phyloP scores from a whole-genome alignment of 1,140 invertebrate genomes.

The Trypoxylus dichotomus region DNA sequence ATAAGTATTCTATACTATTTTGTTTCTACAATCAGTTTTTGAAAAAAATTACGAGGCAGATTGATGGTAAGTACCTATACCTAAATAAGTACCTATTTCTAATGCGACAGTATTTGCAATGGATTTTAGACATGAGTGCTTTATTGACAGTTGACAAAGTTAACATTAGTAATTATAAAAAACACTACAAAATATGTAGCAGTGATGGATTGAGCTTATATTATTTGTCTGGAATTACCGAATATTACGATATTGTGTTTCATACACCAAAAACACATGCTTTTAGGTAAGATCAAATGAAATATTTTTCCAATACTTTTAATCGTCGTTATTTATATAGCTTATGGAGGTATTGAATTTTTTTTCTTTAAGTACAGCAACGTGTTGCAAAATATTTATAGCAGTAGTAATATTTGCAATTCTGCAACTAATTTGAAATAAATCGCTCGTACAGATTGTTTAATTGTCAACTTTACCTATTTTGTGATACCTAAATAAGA shows the following conservation, averaged over 20 bases:
- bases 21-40: too few relatives aligned
- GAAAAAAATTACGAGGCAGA: neutral
- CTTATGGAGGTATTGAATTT: too few relatives aligned
- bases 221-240: neutral
- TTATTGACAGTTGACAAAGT: neutral
- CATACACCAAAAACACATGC: neutral
- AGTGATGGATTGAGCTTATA: neutral
- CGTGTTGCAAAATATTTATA: too few relatives aligned
- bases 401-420: too few relatives aligned
- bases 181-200: neutral
- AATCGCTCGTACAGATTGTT: too few relatives aligned
- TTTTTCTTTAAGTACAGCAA: too few relatives aligned
- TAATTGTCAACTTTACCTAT: too few relatives aligned
- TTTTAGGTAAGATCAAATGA: neutral
- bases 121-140: neutral
- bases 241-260: neutral
- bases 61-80: neutral
- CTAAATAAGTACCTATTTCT: too few relatives aligned
- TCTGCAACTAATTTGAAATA: too few relatives aligned
- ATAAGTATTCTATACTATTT: neutral
- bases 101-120: neutral
- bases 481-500: too few relatives aligned
- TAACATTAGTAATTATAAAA: neutral
- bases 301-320: too few relatives aligned
- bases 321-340: too few relatives aligned